phyloP scores from a whole-genome alignment of 2,113 vertebrate genomes.

The Gymnocephalus cernua region DNA sequence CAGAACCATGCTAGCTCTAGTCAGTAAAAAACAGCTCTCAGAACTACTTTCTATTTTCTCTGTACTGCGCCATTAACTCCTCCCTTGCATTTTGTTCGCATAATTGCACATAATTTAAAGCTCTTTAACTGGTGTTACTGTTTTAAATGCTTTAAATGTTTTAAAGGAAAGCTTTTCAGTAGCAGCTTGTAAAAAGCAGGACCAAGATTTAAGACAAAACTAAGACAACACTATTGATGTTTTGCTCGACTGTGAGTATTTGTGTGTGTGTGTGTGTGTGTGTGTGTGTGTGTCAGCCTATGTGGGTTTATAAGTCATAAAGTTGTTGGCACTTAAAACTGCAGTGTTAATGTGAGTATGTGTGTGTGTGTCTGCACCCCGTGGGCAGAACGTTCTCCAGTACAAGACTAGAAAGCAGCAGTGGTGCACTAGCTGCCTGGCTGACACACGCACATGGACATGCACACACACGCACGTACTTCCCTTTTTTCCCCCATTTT shows the following conservation, averaged over 20 bases:
- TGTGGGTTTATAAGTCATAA: constrained; percentile 17
- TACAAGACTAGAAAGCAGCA: constrained; percentile 71
- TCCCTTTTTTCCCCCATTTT: not conserved
- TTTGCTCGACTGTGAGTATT: not conserved
- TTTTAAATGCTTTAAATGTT: not conserved
- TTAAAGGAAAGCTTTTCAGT: not conserved
- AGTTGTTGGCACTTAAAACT: constrained; percentile 34
- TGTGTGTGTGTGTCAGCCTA: not conserved
- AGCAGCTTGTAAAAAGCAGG: not conserved
- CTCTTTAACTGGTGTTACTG: not conserved
- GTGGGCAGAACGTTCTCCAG: constrained; percentile 63
- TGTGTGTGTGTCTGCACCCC: constrained; percentile 31
- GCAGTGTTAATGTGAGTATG: constrained; percentile 6
- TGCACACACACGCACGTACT: constrained; percentile 3
- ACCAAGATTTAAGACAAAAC: not conserved
- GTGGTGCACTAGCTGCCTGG: constrained; percentile 54
- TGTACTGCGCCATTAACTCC: not conserved
- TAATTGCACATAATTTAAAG: not conserved
- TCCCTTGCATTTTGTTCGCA: not conserved
- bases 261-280: not conserved
- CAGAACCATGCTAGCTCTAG: not conserved
- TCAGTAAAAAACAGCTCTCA: not conserved
- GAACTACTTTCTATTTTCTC: not conserved
- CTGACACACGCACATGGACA: constrained; percentile 46
- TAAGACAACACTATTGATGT: not conserved